phyloP scores from a whole-genome alignment of 1,140 invertebrate species.

The Caenorhabditis elegans region WBcel235 BX284604.4:6268001-6268500 shows the following conservation, averaged over 20 bases:
- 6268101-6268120: no score
- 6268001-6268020: no score
- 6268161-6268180: neutral
- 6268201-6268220: neutral
- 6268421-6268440: neutral
- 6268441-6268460: neutral
- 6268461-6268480: neutral
- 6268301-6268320: no score
- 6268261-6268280: neutral
- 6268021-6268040: no score
- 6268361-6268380: neutral
- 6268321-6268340: neutral
- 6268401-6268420: neutral
- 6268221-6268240: neutral
- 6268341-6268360: neutral
- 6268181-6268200: neutral
- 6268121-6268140: no score
- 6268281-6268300: no score
- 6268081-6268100: no score
- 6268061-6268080: no score
- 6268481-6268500: neutral
- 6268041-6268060: no score
- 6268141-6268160: neutral
- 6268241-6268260: neutral
- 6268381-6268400: neutral